Conservation (phyloP, 2,113 vertebrate species). For the Eretmochelys imbricata region DNA sequence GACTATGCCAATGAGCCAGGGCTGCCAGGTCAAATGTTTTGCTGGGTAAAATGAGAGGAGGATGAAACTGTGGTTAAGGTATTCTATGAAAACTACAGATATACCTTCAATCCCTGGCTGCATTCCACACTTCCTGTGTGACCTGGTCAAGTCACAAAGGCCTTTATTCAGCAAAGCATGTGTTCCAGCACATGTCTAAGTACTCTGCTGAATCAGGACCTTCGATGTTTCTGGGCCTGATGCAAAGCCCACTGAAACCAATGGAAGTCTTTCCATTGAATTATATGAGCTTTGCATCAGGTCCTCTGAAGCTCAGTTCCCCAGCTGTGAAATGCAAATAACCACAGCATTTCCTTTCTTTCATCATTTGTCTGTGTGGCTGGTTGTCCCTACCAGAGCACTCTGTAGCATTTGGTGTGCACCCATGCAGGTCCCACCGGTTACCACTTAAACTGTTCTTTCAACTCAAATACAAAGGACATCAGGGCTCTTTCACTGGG, state of each 20-base stretch:
- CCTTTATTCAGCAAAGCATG: constrained; percentile 13
- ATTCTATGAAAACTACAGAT: constrained; percentile 15
- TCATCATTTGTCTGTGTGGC: not conserved
- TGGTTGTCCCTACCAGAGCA: too few species aligned
- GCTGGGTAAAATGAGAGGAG: constrained; percentile 51
- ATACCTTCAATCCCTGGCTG: not conserved
- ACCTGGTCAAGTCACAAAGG: not conserved
- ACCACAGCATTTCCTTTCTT: constrained; percentile 2
- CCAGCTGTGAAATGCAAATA: constrained; percentile 6
- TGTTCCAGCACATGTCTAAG: not conserved
- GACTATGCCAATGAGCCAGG: constrained; percentile 42
- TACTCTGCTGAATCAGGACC: not conserved
- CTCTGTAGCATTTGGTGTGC: too few species aligned
- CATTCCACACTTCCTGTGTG: constrained; percentile 2
- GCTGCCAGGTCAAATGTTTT: not conserved
- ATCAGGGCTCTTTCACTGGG: too few species aligned
- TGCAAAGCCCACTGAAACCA: constrained; percentile 35
- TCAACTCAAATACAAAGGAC: too few species aligned
- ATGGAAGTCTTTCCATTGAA: constrained; percentile 27
- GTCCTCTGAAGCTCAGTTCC: constrained; percentile 22
- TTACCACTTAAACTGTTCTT: too few species aligned
- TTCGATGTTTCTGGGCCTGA: not conserved
- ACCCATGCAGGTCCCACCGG: too few species aligned
- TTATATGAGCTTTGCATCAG: constrained; percentile 47
- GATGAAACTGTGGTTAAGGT: not conserved